Base-by-base conservation (phyloP, 2,888 invertebrate species). In the Apoda limacodes region DNA sequence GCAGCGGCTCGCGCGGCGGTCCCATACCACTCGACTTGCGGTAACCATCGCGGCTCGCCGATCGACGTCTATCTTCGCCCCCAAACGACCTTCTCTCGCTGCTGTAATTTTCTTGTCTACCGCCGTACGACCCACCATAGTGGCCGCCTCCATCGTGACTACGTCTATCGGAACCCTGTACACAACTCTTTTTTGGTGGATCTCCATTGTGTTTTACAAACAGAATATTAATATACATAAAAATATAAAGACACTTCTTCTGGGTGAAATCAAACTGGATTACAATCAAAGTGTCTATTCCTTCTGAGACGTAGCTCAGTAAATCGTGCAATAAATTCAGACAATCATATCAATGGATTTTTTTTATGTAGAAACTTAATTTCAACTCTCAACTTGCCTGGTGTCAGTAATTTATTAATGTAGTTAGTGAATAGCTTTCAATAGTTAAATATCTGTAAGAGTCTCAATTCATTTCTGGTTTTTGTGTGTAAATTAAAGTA, bases 101-200 rank as follows among this genome's bases (percentile, higher is more conserved):
- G 55, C 64, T 54, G 59, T 82, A 81, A 62, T 71, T 70, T 38
- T 84, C 84, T 70, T 84, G 84, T 52, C 85, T 82, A 58, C 82
- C 61, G 60, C 74, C 60, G 59, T 80, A 76, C 43, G 78, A 80
- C 52, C 76, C 75, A 57, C 82, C 80, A 63, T 82, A 82, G 64
- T 82, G 82, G 46, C 81, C 74, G 57, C 80, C 76, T 57, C 76
- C 80, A 52, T 82, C 83, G 72, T 82, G 78, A 67, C 81, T 81
- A 66, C 81, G 75, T 78, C 82, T 81, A 67, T 76, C 80, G 29
- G 76, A 72, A 48, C 80, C 81, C 81, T 82, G 81, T 71, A 80
- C 72, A 81, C 55, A 78, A 76, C 57, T 74, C 72, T 66, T 53
- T 65, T 52, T 69, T 62, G n/a, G n/a, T 63, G 55, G 57, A 63